Base-by-base conservation (phyloP, 2,888 invertebrate species). In the Noctua janthe region DNA sequence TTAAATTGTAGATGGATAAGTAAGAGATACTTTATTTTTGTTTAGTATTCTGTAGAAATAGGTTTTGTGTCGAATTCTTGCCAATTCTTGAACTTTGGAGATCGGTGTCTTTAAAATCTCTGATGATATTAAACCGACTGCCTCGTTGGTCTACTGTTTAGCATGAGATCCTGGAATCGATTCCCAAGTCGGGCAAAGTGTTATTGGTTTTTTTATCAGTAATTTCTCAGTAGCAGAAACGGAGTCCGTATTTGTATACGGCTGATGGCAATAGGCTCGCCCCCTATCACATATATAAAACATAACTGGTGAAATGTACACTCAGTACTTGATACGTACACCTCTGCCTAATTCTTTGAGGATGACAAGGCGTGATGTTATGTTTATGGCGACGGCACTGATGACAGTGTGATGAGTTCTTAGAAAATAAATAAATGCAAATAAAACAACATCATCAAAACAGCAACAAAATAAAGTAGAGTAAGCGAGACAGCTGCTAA, bases 1-100 rank as follows among this genome's bases (percentile, higher is more conserved):
- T 71, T 71, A 56, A 51, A 76, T 62, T 77, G 35, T 59, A 62
- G 54, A 59, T 51, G 49, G 81, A 73, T 81, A 74, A 64, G 39
- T 74, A 51, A 56, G 47, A 62, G 5, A 23, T n/a, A 15, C 35
- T 81, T 70, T 70, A 15, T 51, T 74, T 83, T 81, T 59, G n/a
- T 71, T 81, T 71, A 13, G 51, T 54, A 23, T 51, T 62, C 15
- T 49, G 29, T 71, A 35, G n/a, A 17, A n/a, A 29, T 20, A 20
- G 69, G 43, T 47, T 43, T 47, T 64, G 35, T 20, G 1, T 64
- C n/a, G 35, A 49, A 6, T 81, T 39, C 5, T 29, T 81, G 70
- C 29, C 39, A 51, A 80, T 23, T 17, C 47, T 71, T 47, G 64
- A 1, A 43, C 11, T 49, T 4, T 35, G 10, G 1, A 11, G 3